Evolutionary conservation across 2,888 invertebrate species (phyloP), one percentile per base, ranked within the genome.

Genomic region (Andrena haemorrhoa): DNA sequence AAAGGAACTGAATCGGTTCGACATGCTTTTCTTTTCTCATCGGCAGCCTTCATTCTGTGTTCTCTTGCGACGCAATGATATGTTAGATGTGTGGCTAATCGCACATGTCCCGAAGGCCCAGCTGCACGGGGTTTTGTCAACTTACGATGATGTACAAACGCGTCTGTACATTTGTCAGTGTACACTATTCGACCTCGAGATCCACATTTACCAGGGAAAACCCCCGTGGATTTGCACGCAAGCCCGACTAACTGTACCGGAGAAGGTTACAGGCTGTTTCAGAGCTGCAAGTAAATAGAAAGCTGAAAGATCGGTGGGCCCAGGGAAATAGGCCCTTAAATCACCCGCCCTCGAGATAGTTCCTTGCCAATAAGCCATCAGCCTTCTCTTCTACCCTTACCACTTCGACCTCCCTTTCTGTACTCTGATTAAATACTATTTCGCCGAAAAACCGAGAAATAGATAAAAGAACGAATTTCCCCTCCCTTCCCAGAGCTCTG

Each of bases 61-160:
- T 66, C 41, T 85, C 70, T 83, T 79, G 78, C 75, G 83, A 85
- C 83, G 79, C 81, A 84, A 88, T 89, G 90, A 91, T 92, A 92
- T 91, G 90, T 90, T 87, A 84, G 79, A 86, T 82, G 74, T 26
- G 66, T 65, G 66, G 71, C 53, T 74, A 75, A 31, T 80, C 75
- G 78, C 65, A 75, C 75, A 58, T 76, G 70, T 85, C 74, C 79
- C 70, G 66, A 83, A 82, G 66, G 60, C 80, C 56, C 79, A 81
- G 79, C 68, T 82, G 74, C 75, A 76, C 79, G 82, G 70, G 60
- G 60, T 65, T 23, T 41, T n/a, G 68, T 70, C 73, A 49, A 33
- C 61, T 47, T 29, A 64, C 58, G 33, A 20, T 49, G 64, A 65
- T 74, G 58, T 60, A 83, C 80, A 65, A 33, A 73, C 35, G 33